Evolutionary conservation across 2,113 vertebrate species (phyloP).

Genomic region (Protobothrops flavoviridis): DNA sequence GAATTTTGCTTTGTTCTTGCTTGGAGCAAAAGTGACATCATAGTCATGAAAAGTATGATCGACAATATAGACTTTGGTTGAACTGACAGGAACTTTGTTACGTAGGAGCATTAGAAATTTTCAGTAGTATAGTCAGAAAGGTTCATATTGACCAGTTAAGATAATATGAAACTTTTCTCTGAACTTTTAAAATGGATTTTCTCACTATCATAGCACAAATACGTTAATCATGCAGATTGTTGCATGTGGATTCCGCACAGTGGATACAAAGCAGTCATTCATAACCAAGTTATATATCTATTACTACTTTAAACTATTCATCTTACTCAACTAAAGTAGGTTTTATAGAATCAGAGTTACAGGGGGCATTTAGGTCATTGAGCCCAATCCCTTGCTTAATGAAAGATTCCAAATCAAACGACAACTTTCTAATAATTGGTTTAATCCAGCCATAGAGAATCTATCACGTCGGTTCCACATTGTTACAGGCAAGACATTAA

Average conservation of each 20-base stretch:
- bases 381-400: neutral
- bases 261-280: constrained; percentile 21
- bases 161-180: neutral
- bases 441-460: neutral
- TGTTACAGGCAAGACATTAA: neutral
- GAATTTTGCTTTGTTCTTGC: neutral
- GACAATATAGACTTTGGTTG: neutral
- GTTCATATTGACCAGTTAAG: neutral
- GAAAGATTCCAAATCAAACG: neutral
- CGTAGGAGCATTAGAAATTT: neutral
- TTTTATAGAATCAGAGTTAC: neutral
- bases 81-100: neutral
- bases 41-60: neutral
- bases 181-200: neutral
- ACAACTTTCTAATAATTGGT: neutral
- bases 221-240: neutral
- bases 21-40: neutral
- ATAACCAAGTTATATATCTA: neutral
- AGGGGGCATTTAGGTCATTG: neutral
- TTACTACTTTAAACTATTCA: neutral
- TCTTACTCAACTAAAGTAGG: constrained; percentile 14
- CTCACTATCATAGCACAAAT: neutral
- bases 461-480: neutral
- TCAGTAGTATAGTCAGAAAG: neutral
- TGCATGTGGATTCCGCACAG: neutral